phyloP scores from a whole-genome alignment of 2,113 vertebrate species.

The Grantiella picta region DNA sequence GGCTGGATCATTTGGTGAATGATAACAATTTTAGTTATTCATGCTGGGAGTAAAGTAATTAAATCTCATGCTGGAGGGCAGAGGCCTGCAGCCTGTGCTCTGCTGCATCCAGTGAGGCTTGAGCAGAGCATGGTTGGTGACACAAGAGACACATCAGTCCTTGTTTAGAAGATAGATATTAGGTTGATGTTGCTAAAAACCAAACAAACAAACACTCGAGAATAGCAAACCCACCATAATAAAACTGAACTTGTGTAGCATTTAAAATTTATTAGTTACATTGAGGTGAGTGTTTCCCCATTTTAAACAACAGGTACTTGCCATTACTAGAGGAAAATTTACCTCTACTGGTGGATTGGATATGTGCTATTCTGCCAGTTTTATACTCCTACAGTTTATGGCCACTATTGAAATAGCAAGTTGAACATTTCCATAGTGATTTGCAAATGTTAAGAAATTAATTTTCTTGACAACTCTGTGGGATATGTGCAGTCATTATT shows the following conservation, averaged over 20 bases:
- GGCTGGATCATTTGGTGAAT: neutral
- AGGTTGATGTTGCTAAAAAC: neutral
- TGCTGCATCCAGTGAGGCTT: neutral
- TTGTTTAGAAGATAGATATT: neutral
- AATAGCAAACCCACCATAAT: neutral
- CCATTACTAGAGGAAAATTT: neutral
- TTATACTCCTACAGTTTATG: neutral
- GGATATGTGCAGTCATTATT: neutral
- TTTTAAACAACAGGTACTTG: neutral
- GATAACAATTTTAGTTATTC: conserved; percentile 25
- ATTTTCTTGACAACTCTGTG: conserved; percentile 2
- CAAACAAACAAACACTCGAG: neutral
- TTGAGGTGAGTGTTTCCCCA: neutral
- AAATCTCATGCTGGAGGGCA: neutral
- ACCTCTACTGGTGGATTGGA: neutral
- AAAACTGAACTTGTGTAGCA: neutral
- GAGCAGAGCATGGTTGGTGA: neutral
- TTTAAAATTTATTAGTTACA: neutral
- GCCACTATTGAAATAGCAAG: neutral
- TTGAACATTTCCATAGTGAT: conserved; percentile 23
- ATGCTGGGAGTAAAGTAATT: conserved; percentile 35
- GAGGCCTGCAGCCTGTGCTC: neutral
- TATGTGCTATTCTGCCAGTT: neutral
- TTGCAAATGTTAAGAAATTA: conserved; percentile 35
- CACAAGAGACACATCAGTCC: neutral